phyloP scores from a whole-genome alignment of 2,888 invertebrate species.

The Lordiphosa fenestrarum region DNA sequence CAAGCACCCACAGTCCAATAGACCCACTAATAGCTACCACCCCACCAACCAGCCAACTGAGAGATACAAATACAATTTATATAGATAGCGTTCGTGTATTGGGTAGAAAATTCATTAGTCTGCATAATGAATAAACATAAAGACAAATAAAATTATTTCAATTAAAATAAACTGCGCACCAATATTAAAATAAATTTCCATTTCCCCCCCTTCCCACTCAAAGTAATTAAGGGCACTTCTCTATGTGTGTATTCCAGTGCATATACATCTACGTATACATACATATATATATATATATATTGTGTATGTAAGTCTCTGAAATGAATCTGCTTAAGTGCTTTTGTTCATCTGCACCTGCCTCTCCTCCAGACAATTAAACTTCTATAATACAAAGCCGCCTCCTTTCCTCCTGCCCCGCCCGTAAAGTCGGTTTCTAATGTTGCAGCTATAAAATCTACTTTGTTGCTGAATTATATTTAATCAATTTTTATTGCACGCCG shows the following conservation, averaged over 20 bases:
- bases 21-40: slow-evolving; percentile 51
- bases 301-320: slow-evolving; percentile 4
- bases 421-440: slow-evolving; percentile 50
- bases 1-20: slow-evolving; percentile 53
- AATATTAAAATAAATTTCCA: slow-evolving; percentile 70
- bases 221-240: slow-evolving; percentile 51
- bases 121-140: slow-evolving; percentile 77
- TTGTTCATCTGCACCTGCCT: slow-evolving; percentile 34
- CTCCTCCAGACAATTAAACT: slow-evolving; percentile 57
- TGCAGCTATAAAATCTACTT: slow-evolving; percentile 70
- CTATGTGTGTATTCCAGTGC: not conserved
- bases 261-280: not conserved
- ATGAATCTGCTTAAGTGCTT: slow-evolving; percentile 52
- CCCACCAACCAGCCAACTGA: slow-evolving; percentile 1
- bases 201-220: slow-evolving; percentile 26
- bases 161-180: slow-evolving; percentile 76
- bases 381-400: slow-evolving; percentile 55
- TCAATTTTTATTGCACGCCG: slow-evolving; percentile 74
- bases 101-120: slow-evolving; percentile 71
- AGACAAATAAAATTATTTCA: slow-evolving; percentile 77
- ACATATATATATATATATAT: slow-evolving; percentile 3
- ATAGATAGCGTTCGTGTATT: slow-evolving; percentile 60
- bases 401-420: slow-evolving; percentile 20
- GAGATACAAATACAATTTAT: slow-evolving; percentile 6
- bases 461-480: slow-evolving; percentile 75